phyloP scores from a whole-genome alignment of 2,797 vertebrate species.

The Sparidentex hasta region DNA sequence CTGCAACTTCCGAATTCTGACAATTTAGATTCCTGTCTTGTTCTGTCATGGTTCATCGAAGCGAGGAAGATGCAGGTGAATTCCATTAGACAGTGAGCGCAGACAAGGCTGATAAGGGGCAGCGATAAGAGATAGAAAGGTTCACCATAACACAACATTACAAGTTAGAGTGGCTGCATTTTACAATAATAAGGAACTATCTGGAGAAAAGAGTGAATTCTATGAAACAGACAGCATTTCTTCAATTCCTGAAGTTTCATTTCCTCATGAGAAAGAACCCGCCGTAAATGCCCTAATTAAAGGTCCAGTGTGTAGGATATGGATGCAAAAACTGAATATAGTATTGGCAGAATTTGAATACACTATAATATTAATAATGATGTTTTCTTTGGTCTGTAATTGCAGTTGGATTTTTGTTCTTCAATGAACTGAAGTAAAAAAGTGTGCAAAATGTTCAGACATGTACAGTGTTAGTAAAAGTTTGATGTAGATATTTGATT shows the following conservation, averaged over 20 bases:
- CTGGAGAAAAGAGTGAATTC: neutral
- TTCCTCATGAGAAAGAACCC: slow-evolving; percentile 6
- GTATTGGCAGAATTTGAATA: too few relatives aligned
- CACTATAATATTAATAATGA: too few relatives aligned
- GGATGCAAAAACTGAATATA: too few relatives aligned
- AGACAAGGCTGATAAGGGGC: neutral
- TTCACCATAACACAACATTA: neutral
- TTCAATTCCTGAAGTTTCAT: neutral
- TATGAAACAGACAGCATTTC: neutral
- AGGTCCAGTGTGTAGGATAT: too few relatives aligned
- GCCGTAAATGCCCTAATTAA: neutral
- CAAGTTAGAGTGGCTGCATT: neutral
- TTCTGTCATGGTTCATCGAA: neutral
- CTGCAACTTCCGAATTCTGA: neutral
- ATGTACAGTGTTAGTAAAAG: too few relatives aligned
- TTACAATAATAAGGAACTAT: neutral
- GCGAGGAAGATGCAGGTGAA: neutral
- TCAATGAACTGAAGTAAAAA: neutral
- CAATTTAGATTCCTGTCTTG: neutral
- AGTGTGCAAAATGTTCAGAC: neutral
- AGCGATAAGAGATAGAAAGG: neutral
- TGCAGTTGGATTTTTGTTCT: neutral
- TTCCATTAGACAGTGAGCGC: neutral
- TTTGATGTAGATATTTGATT: too few relatives aligned
- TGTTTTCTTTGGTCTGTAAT: too few relatives aligned